phyloP scores from a whole-genome alignment of 2,113 vertebrate genomes.

The Neoarius graeffei region DNA sequence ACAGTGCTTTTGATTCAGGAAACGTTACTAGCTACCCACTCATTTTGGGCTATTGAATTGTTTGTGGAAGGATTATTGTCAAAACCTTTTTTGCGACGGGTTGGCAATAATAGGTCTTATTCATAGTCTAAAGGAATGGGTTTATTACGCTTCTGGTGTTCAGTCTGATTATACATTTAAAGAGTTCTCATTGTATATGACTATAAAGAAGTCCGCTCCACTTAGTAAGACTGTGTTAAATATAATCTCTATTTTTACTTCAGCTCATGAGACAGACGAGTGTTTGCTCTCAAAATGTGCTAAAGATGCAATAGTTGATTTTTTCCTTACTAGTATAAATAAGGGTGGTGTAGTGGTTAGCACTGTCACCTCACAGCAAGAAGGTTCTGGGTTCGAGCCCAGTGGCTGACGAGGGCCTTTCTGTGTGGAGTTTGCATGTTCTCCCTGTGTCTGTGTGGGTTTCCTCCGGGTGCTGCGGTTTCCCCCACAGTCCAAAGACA shows the following conservation, averaged over 20 bases:
- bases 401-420: too few species aligned
- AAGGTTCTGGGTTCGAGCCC: too few species aligned
- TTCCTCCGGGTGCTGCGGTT: too few species aligned
- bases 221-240: background rate
- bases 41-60: constrained; percentile 34
- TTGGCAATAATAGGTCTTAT: constrained; percentile 42
- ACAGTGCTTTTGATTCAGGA: constrained; percentile 41
- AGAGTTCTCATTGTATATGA: background rate
- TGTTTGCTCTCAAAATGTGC: background rate
- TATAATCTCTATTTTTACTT: background rate
- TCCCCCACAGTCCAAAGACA: too few species aligned
- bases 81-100: constrained; percentile 26
- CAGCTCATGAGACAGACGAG: background rate
- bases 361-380: too few species aligned
- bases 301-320: background rate
- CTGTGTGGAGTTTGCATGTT: too few species aligned
- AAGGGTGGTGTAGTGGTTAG: too few species aligned
- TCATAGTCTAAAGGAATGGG: constrained; percentile 22
- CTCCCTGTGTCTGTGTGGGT: too few species aligned
- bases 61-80: constrained; percentile 48
- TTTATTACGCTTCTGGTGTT: constrained; percentile 29
- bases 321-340: background rate
- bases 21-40: constrained; percentile 32
- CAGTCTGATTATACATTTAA: constrained; percentile 38
- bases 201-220: background rate